A percentile compares a stretch with the other conserved stretches of the same genome.
Conservation (phyloP, 1,140 invertebrate species). For the Atopsyche davidsoni region DNA sequence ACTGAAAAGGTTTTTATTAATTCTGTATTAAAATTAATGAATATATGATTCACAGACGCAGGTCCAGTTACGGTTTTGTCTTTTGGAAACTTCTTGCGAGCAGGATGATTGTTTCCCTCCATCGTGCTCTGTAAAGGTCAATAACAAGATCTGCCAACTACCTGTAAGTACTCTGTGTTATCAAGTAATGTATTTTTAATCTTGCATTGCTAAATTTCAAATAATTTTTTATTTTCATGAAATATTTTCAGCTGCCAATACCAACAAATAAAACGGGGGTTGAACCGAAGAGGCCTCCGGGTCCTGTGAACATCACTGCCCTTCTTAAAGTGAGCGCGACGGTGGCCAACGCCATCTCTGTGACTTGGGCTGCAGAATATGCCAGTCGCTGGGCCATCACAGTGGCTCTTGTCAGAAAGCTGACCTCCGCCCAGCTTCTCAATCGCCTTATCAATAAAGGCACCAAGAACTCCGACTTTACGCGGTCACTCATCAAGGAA, state of each 20-base stretch:
- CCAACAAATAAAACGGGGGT: conserved; percentile 90
- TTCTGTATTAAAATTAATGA: too few relatives aligned
- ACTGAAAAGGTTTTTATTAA: too few relatives aligned
- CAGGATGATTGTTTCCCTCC: conserved; percentile 91
- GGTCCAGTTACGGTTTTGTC: conserved; percentile 64
- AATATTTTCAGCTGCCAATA: conserved; percentile 70
- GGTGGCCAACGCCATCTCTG: conserved; percentile 65
- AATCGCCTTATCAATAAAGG: conserved; percentile 72
- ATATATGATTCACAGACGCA: conserved; percentile 12
- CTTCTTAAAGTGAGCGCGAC: conserved; percentile 78
- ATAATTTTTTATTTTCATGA: conserved; percentile 18
- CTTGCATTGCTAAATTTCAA: neutral
- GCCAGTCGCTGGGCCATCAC: conserved; percentile 68
- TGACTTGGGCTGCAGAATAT: conserved; percentile 78
- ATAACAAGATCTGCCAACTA: conserved; percentile 75
- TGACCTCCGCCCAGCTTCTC: conserved; percentile 69
- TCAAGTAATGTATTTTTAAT: neutral
- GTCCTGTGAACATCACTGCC: conserved; percentile 85
- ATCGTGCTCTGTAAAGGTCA: conserved; percentile 79
- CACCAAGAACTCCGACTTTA: conserved; percentile 72
- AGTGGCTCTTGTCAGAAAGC: conserved; percentile 72
- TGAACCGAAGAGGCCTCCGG: conserved; percentile 84
- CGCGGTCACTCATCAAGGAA: conserved; percentile 79
- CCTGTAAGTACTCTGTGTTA: conserved; percentile 59
- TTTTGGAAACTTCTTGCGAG: conserved; percentile 76